Evolutionary conservation across 2,797 vertebrate species (phyloP), one percentile per base, ranked within the genome.

Genomic region (Mionectes olivaceus): DNA sequence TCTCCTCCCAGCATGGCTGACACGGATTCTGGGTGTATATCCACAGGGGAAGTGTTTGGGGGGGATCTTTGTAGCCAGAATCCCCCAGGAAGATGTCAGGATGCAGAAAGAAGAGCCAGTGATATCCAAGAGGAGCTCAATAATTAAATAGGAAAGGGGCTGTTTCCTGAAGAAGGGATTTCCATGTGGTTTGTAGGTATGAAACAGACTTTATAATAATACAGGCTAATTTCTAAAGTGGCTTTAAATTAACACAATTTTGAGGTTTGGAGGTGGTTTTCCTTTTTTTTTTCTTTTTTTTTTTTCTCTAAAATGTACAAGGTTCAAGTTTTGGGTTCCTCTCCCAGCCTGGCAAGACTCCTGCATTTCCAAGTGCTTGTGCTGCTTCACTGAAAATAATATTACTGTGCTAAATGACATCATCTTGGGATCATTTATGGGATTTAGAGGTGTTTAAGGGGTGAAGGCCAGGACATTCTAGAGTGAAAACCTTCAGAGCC

Each of bases 351-450:
- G 75, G 39, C 43, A 69, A 49, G 50, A 23, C 27, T 85, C 28
- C 3, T 32, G 43, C 13, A 28, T 82, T 93, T 89, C 67, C 56
- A 80, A 83, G 41, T 41, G 77, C 32, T 83, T 17, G 1, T 53
- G 55, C 83, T 96, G 91, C 90, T 96, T 95, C 82, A 87, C 39
- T 93, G 95, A 87, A 94, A 96, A 93, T 56, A 94, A 81, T 53
- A 61, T 90, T 74, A 43, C 57, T 57, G 69, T 53, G 87, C 81
- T 94, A 86, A 97, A 92, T 65, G 91, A 46, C 74, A 28, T 87
- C 84, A 89, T 89, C 67, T 65, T 76, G 93, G 74, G 71, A 82
- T 94, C 60, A 68, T 44, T 96, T 76, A 41, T 3, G 70, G 70
- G 79, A 88, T 85, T 90, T 76, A 70, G 63, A 28, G 46, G 49